Evolutionary conservation across 1,140 invertebrate species (phyloP), one percentile per base, ranked within the genome.

Genomic region (Heliothis subflexa): DNA sequence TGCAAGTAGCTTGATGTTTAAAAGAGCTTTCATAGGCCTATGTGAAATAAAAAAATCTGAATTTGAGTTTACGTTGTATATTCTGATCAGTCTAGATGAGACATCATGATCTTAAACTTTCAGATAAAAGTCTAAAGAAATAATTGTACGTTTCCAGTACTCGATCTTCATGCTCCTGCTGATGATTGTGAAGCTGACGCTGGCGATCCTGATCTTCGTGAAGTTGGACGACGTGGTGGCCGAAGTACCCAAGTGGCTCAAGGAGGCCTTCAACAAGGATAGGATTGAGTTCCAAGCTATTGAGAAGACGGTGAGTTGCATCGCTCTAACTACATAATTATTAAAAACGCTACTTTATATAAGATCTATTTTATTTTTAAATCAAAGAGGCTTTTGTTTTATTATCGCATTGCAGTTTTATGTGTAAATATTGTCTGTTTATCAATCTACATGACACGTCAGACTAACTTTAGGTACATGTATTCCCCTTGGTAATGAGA

Each of bases 141-240:
- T 49, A 10, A 25, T 11, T 47, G 21, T n/a, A 45, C 55, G 5
- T 81, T 85, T 91, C 18, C 88, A 92, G 91, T 93, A 92, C 78
- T 82, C 91, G 7, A 86, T 92, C 59, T 89, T 89, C 79, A 90
- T 93, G 91, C 78, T 93, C 13, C 33, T 94, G 7, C 80, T 94
- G 85, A 94, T 94, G 91, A 77, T 89, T 18, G n/a, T 85, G 54
- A 93, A 92, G 80, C 81, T 94, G 13, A 83, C 87, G 0, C 71
- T 94, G 59, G 89, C 88, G 0, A 85, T 83, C 2, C 50, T 92
- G 74, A 89, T 92, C 74, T 94, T 94, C 80, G 88, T 92, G 70
- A 90, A 89, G 66, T 61, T 91, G 80, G 86, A 88, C 54, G 73
- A 80, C 18, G 52, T 91, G n/a, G 52, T 87, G 13, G 50, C 66